phyloP scores from a whole-genome alignment of 2,797 vertebrate genomes.

The Champsocephalus esox region DNA sequence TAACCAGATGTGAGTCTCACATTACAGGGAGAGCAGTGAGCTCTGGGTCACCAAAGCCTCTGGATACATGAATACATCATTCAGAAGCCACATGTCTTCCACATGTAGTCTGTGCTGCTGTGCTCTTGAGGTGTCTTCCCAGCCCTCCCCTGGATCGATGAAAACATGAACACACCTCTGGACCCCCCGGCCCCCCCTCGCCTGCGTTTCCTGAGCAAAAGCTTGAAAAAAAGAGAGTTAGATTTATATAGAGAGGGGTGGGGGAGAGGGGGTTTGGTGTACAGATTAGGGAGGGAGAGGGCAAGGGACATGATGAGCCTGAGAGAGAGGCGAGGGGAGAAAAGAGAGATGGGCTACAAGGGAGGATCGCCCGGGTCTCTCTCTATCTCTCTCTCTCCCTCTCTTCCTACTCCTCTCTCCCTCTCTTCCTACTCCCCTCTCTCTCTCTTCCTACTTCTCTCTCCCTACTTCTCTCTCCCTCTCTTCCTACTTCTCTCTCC shows the following conservation, averaged over 20 bases:
- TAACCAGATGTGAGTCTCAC: too few relatives aligned
- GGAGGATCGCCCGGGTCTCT: constrained; percentile 36
- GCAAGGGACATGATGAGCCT: not conserved
- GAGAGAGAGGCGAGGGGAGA: not conserved
- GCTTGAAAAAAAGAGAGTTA: constrained; percentile 8
- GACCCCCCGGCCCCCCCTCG: constrained; percentile 6
- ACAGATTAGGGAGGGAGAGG: constrained; percentile 15
- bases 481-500: too few relatives aligned
- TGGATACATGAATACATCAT: not conserved
- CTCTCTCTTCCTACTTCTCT: too few relatives aligned
- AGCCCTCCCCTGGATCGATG: constrained; percentile 74
- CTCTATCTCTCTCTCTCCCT: not conserved
- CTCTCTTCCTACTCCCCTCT: too few relatives aligned
- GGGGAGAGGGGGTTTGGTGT: not conserved
- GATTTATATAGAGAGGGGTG: not conserved
- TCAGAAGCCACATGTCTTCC: too few relatives aligned
- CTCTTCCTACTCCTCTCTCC: not conserved
- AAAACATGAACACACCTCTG: constrained; percentile 63
- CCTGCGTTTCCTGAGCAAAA: constrained; percentile 9
- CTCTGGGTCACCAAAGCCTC: not conserved
- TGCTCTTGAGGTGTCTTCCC: constrained; percentile 72
- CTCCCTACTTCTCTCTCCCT: not conserved
- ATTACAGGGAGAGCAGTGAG: too few relatives aligned
- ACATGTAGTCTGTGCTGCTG: constrained; percentile 40
- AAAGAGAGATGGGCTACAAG: constrained; percentile 27